These are phyloP conservation scores for Psophia crepitans DNA, from an alignment of 2,113 vertebrate genomes.

Conservation along the genomic window DNA sequence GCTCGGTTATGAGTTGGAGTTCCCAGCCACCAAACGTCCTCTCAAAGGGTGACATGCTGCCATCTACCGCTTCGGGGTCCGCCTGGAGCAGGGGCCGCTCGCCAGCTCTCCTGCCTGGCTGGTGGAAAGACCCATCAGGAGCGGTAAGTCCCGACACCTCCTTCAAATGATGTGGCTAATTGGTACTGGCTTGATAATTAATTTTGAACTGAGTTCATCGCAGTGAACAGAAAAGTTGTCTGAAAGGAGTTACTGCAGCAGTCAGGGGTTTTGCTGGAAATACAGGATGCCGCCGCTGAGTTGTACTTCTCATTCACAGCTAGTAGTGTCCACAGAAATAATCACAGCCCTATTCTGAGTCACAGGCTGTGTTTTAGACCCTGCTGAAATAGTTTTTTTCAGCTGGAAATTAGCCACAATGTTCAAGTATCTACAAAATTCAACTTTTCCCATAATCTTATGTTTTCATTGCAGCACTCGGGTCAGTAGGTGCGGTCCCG, in stretches of 20 bases:
- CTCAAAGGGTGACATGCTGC: background rate
- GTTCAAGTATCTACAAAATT: background rate
- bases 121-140: background rate
- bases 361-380: background rate
- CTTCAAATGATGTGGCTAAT: background rate
- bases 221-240: background rate
- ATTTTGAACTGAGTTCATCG: background rate
- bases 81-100: rapidly evolving
- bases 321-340: background rate
- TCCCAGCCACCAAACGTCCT: background rate
- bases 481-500: background rate
- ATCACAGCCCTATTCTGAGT: background rate
- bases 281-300: background rate
- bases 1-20: background rate
- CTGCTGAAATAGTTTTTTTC: background rate
- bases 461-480: background rate
- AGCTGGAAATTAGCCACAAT: background rate
- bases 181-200: background rate
- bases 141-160: rapidly evolving
- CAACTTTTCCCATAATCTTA: background rate
- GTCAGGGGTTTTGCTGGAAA: background rate
- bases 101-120: rapidly evolving
- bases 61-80: background rate
- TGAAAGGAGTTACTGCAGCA: background rate
- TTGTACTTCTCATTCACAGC: background rate